Base-by-base conservation (phyloP, 1,140 invertebrate species). In the Oncopeltus fasciatus region DNA sequence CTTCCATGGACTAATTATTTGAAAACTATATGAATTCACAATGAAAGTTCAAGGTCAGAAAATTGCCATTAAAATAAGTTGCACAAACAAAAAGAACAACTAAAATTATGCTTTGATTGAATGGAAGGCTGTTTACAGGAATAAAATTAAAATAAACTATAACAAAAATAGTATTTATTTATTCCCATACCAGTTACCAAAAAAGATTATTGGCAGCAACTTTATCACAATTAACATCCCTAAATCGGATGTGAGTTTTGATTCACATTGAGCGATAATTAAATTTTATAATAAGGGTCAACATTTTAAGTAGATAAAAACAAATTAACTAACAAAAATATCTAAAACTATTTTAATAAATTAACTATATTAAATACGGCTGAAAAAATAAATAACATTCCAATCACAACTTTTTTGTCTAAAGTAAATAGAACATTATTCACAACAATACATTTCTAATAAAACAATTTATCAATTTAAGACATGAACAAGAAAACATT, bases 121-220 rank as follows among this genome's bases (percentile, higher is more conserved):
- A 38, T 38, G 5, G 31, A 38, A 38, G 14, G 31, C 31, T 38
- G 14, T 38, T 38, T 38, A 38, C 31, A 38, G 14, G 5, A 38
- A 8, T 8, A 14, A 38, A 38, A 53, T 53, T 16, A 53, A 53
- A 24, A 53, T 24, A 53, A 18, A 53, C 21, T 24, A 16, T 53
- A 53, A 53, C 49, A 53, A 53, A 53, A 53, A 53, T 53, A 53
- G 24, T 53, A 24, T 47, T 53, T 53, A 53, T 53, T 53, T 53
- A 53, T 24, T 53, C 49, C 49, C 57, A 59, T 59, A 59, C 57
- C 57, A 38, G 38, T 43, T 59, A 59, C 57, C 57, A 43, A 59
- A 59, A 57, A 14, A 33, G 31, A 59, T 59, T 59, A 59, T 59
- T 59, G 57, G 57, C 57, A 59, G 57, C 57, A 59, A 44, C 20